These are phyloP conservation scores for Cathartes aura DNA, from an alignment of 2,113 vertebrate genomes.

Conservation along the genomic window DNA sequence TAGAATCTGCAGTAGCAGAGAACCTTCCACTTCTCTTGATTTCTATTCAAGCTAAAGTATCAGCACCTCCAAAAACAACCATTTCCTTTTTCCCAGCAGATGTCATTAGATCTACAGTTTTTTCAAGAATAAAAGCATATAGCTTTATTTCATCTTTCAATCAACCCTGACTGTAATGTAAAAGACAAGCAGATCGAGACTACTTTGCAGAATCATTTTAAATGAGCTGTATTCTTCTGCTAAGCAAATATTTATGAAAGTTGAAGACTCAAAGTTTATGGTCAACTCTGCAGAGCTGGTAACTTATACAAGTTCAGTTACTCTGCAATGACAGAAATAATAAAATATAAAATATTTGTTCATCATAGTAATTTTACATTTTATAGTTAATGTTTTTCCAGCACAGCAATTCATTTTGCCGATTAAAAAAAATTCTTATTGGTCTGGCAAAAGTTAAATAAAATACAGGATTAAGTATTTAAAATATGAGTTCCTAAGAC, in stretches of 20 bases:
- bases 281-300: neutral
- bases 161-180: neutral
- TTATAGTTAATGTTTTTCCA: conserved; percentile 34
- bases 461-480: conserved; percentile 62
- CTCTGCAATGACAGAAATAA: neutral
- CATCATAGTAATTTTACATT: neutral
- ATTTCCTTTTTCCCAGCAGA: neutral
- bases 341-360: conserved; percentile 39
- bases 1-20: neutral
- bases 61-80: neutral
- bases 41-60: neutral
- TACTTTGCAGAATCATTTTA: neutral
- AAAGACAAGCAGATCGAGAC: neutral
- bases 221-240: neutral
- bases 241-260: neutral
- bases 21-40: neutral
- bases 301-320: neutral
- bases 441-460: conserved; percentile 55
- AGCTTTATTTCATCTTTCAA: neutral
- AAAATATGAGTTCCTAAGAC: conserved; percentile 59
- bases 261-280: neutral
- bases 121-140: neutral
- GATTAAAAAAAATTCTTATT: conserved; percentile 46
- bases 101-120: neutral
- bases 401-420: conserved; percentile 25